These are phyloP conservation scores for Cryptomyrus ogoouensis DNA, from an alignment of 2,113 vertebrate genomes.

Conservation along the genomic window DNA sequence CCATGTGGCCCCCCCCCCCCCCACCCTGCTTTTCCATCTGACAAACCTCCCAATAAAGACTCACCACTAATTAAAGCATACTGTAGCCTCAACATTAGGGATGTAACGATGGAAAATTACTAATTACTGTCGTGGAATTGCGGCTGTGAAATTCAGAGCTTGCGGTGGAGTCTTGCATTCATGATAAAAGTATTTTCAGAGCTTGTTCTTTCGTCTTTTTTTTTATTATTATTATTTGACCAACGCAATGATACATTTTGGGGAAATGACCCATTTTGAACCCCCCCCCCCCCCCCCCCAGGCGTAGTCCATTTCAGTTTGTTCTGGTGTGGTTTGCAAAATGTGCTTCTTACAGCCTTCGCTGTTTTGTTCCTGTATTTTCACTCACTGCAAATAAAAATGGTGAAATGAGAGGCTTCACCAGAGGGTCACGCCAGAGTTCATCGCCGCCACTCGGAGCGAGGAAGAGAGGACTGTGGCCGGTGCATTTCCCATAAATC, in stretches of 20 bases:
- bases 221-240: neutral
- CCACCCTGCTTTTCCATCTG: conserved; percentile 52
- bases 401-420: conserved; percentile 57
- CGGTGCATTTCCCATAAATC: conserved; percentile 29
- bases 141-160: conserved; percentile 43
- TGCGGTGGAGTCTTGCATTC: conserved; percentile 28
- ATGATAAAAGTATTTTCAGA: conserved; percentile 32
- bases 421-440: conserved; percentile 53
- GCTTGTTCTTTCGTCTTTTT: conserved; percentile 18
- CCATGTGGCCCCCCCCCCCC: conserved; percentile 46
- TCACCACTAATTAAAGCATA: conserved; percentile 57
- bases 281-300: neutral
- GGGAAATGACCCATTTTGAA: conserved; percentile 12
- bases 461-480: conserved; percentile 31
- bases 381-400: conserved; percentile 62
- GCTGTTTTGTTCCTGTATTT: conserved; percentile 55
- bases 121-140: conserved; percentile 52
- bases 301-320: conserved; percentile 48
- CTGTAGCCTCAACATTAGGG: conserved; percentile 46
- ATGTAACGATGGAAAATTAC: conserved; percentile 49
- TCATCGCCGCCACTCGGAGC: conserved; percentile 20
- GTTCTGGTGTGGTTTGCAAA: conserved; percentile 64
- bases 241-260: conserved; percentile 37
- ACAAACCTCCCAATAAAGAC: conserved; percentile 61
- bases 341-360: conserved; percentile 66